These are phyloP conservation scores for Nothoprocta perdicaria DNA, from an alignment of 2,113 vertebrate genomes.

Conservation along the genomic window DNA sequence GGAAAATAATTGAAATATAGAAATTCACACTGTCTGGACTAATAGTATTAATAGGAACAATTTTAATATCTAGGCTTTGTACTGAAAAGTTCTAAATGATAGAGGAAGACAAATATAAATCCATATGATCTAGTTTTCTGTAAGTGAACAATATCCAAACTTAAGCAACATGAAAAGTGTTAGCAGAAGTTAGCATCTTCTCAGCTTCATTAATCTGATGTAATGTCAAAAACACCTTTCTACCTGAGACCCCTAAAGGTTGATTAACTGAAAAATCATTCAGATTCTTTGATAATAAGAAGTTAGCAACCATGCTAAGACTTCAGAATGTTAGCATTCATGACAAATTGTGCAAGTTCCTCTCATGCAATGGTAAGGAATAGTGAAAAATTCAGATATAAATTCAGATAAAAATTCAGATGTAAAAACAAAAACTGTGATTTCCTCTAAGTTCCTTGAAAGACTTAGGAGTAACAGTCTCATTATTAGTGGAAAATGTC, in stretches of 20 bases:
- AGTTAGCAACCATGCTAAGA: neutral
- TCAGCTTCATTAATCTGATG: neutral
- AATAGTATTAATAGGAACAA: neutral
- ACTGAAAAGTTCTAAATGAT: neutral
- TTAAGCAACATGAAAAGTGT: neutral
- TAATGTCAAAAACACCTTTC: neutral
- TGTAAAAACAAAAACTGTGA: neutral
- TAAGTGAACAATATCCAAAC: neutral
- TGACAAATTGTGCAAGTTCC: neutral
- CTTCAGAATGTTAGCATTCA: neutral
- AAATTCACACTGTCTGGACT: neutral
- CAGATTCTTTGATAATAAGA: neutral
- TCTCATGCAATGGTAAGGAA: neutral
- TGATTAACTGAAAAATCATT: neutral
- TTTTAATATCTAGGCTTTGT: neutral
- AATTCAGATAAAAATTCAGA: neutral
- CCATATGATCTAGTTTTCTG: neutral
- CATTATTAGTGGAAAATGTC: neutral
- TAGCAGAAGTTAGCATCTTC: neutral
- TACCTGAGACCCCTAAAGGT: neutral
- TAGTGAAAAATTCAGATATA: neutral
- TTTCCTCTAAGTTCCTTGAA: neutral
- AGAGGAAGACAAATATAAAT: neutral
- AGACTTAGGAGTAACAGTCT: neutral
- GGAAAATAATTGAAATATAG: neutral